A percentile compares a stretch with the other conserved stretches of the same genome.
Evolutionary conservation across 2,888 invertebrate genomes (phyloP).

Genomic region (Zygogramma bicolorata): DNA sequence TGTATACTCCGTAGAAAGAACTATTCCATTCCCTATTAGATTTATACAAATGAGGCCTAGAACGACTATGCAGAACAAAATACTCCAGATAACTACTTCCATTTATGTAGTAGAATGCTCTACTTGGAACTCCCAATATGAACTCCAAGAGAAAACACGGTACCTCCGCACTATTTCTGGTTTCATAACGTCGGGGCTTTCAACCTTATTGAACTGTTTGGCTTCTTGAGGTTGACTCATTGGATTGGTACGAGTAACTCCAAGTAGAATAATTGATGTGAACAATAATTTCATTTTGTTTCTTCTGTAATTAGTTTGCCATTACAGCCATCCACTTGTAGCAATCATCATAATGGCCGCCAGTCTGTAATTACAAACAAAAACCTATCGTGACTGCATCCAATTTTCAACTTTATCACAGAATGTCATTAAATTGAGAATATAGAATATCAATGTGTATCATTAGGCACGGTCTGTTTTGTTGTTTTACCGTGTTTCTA

Average conservation of each 20-base stretch:
- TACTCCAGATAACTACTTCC: no score
- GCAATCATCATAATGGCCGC: constrained; percentile 62
- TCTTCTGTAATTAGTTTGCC: constrained; percentile 51
- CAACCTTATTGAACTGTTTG: no score
- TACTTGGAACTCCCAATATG: no score
- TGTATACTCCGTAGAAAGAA: no score
- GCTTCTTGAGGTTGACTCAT: no score
- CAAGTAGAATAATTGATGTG: constrained; percentile 30
- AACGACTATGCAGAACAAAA: no score
- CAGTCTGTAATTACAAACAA: constrained; percentile 60
- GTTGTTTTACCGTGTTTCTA: constrained; percentile 19
- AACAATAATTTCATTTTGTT: constrained; percentile 46
- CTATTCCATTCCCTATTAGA: no score
- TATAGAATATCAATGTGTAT: constrained; percentile 28
- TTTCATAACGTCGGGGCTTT: no score
- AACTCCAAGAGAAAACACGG: no score
- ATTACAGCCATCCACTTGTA: constrained; percentile 61
- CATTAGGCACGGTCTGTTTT: constrained; percentile 21
- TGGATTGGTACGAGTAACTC: constrained; percentile 3
- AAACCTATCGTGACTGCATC: constrained; percentile 65
- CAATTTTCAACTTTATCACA: constrained; percentile 56
- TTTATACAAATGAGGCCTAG: no score
- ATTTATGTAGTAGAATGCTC: no score
- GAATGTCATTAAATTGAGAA: constrained; percentile 48
- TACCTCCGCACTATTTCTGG: no score